A percentile compares a stretch with the other conserved stretches of the same genome.
These are phyloP conservation scores for Branchellion lobata DNA, from an alignment of 2,888 invertebrate genomes.

Conservation along the genomic window DNA sequence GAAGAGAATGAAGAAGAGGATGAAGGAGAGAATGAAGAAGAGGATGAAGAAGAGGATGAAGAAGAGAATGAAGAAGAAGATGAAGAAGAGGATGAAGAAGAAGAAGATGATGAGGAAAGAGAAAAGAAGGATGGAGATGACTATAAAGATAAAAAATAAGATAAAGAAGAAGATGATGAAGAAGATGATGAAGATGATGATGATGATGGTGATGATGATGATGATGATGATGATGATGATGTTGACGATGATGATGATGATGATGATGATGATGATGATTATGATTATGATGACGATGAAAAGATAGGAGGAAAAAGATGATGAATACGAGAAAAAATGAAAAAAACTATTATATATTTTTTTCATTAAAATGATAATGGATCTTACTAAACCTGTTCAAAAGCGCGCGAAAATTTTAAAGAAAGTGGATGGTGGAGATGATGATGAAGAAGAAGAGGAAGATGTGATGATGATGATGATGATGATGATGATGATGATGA, in stretches of 20 bases:
- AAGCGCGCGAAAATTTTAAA: too few species aligned
- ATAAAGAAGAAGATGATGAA: conserved; percentile 37
- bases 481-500: conserved; percentile 45
- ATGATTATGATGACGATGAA: conserved; percentile 40
- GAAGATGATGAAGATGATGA: conserved; percentile 30
- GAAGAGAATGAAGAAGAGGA: neutral
- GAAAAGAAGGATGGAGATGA: conserved; percentile 30
- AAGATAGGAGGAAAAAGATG: neutral
- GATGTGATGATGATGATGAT: conserved; percentile 37
- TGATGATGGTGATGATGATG: conserved; percentile 39
- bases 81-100: neutral
- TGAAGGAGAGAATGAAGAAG: neutral
- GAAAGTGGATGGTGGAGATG: conserved; percentile 36
- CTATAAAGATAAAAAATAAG: conserved; percentile 18
- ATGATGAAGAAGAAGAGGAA: conserved; percentile 30
- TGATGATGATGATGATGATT: conserved; percentile 44
- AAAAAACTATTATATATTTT: neutral
- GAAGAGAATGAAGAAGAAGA: neutral
- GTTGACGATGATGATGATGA: conserved; percentile 41
- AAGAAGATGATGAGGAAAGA: conserved; percentile 15
- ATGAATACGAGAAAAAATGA: neutral
- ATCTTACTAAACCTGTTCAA: too few species aligned
- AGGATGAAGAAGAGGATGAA: neutral
- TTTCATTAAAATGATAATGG: neutral
- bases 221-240: conserved; percentile 40